Percentiles rank a stretch among this genome's conserved stretches.
Conservation (phyloP, 2,113 vertebrate species). For the Natator depressus region DNA sequence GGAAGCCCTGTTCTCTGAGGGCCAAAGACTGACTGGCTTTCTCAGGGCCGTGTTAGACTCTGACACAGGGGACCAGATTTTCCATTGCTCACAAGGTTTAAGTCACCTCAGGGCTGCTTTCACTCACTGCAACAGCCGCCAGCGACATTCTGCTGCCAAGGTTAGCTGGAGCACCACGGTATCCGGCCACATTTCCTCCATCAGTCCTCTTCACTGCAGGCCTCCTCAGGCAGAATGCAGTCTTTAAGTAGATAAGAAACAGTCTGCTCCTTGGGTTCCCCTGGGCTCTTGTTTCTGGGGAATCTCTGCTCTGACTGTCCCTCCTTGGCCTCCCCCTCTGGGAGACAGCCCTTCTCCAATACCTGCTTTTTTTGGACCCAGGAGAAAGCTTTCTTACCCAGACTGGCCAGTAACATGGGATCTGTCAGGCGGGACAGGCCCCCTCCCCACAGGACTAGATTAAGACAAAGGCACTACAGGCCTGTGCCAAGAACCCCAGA, state of each 20-base stretch:
- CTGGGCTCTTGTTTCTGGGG: background rate
- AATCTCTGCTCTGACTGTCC: background rate
- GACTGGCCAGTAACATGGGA: background rate
- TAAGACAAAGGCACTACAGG: background rate
- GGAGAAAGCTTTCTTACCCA: background rate
- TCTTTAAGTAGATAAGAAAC: background rate
- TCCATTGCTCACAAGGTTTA: background rate
- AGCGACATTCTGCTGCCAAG: background rate
- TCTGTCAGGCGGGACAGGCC: background rate
- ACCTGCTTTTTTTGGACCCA: background rate
- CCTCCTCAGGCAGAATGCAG: background rate
- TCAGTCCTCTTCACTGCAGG: background rate
- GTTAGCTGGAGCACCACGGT: background rate
- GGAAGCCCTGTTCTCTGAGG: background rate
- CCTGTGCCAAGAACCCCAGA: background rate
- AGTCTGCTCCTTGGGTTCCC: background rate
- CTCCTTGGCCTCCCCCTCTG: background rate
- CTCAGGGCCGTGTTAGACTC: background rate
- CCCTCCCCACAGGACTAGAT: background rate
- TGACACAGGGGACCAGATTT: background rate
- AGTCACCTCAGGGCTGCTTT: background rate
- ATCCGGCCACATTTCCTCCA: background rate
- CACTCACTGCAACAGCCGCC: background rate
- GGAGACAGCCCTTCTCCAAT: background rate
- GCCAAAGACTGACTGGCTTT: background rate